Evolutionary conservation across 2,113 vertebrate genomes (phyloP), one percentile per base, ranked within the genome.

Genomic region (Astatotilapia flaviijosephi): DNA sequence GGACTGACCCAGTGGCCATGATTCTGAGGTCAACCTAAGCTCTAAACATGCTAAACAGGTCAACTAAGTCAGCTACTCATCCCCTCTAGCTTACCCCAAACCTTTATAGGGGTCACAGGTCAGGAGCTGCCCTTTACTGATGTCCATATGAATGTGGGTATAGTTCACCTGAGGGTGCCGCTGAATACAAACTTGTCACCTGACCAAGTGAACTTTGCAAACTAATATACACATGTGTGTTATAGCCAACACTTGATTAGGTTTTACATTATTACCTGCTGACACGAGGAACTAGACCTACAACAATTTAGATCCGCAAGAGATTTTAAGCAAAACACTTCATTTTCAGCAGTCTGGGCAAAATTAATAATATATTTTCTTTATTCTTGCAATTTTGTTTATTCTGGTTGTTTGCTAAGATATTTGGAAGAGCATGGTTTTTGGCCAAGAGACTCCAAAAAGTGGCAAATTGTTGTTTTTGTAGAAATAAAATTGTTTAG

Each of bases 61-160:
- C 53, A 40, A 21, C 65, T 21, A 81, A 35, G 55, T 85, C 79
- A 87, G 79, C 35, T 21, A 33, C 87, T 83, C 60, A 28, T 83
- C 75, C 65, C 88, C 81, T 85, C 53, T 49, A 80, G 80, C 49
- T 60, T 31, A 40, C 56, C 31, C 23, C 11, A 70, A 86, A 81
- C 11, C 85, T 62, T 73, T 17, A 23, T n/a, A 47, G 33, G 26
- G 85, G 77, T 88, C 83, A 89, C 5, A 40, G 80, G 84, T 91
- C 89, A 91, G 79, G 23, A 70, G 75, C 68, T 93, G 92, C 68
- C 87, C 90, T 93, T 94, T 90, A 37, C 79, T 11, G 26, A 12
- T 15, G 70, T 31, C 28, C 68, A 80, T 15, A 42, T 56, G 56
- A 14, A 15, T 17, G 68, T 21, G 60, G 17, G 70, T 42, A 6